Base-by-base conservation (phyloP, 2,113 vertebrate genomes). In the Cygnus buccinator region DNA sequence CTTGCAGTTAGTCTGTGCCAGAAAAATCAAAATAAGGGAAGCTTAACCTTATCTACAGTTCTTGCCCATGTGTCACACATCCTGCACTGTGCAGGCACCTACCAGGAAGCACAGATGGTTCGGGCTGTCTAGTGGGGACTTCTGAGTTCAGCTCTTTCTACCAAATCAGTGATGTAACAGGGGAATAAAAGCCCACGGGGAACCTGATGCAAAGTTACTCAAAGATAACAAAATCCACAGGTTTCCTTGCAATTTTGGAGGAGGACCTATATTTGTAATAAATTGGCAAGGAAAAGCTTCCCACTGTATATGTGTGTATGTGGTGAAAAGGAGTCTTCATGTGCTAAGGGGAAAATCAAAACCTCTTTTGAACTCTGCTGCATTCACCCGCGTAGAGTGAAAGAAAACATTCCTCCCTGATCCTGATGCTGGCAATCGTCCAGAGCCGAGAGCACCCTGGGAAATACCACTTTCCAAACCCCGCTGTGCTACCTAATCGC, bases 401-500 rank as follows among this genome's bases (percentile, higher is more conserved):
- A 89, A 94, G 92, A 95, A 94, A 96, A 96, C 94, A 95, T 94
- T 97, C 94, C 94, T 96, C 74, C 87, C 84, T 96, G 94, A 97
- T 95, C 89, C 95, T 6, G 0, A 73, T 73, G 73, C 74, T 97
- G 96, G 95, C 96, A 0, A 65, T 20, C 3, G 4, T 94, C 95
- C 96, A 96, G 92, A 92, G 80, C 90, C 92, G 70, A 9, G 50
- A 94, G 95, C 86, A 95, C 71, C 77, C 92, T 96, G 96, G 96
- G 96, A 96, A 96, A 97, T 97, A 94, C 90, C 95, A 90, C 92
- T 83, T 96, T 92, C 77, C 43, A 2, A 87, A 93, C 93, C 95
- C 96, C 0, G 87, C 95, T 97, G 95, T 92, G 95, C 95, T 96
- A 96, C 96, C 94, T 97, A 97, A 96, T 97, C 96, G 83, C 96